Conservation (phyloP, 1,140 invertebrate species). For the Theocolax elegans region DNA sequence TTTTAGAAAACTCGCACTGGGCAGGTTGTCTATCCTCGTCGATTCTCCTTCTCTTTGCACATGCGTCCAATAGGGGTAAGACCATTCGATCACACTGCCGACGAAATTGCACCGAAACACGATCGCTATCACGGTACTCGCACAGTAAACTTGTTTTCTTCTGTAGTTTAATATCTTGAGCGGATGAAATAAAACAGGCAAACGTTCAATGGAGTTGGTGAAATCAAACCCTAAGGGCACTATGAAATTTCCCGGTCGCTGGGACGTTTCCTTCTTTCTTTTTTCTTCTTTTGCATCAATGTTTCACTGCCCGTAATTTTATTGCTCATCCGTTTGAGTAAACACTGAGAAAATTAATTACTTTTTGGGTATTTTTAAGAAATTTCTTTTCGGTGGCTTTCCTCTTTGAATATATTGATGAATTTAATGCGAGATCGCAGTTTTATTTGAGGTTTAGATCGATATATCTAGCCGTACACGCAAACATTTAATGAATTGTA, state of each 20-base stretch:
- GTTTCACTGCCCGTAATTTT: background rate
- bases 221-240: background rate
- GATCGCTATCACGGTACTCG: background rate
- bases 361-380: background rate
- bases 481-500: too few species aligned
- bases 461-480: too few species aligned
- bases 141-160: conserved; percentile 23
- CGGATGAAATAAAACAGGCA: conserved; percentile 15
- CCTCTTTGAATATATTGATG: too few species aligned
- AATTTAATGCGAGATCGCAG: too few species aligned
- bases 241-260: background rate
- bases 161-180: conserved; percentile 12
- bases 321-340: background rate
- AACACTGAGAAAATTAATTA: background rate
- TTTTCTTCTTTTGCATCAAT: background rate
- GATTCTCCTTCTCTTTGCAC: background rate
- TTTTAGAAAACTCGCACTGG: too few species aligned
- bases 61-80: background rate
- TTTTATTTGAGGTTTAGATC: background rate
- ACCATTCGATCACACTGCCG: background rate
- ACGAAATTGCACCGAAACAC: background rate
- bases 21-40: too few species aligned
- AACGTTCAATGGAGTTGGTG: background rate
- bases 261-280: background rate
- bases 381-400: too few species aligned